Conservation (phyloP, 2,888 invertebrate species). For the Dasysyrphus albostriatus region DNA sequence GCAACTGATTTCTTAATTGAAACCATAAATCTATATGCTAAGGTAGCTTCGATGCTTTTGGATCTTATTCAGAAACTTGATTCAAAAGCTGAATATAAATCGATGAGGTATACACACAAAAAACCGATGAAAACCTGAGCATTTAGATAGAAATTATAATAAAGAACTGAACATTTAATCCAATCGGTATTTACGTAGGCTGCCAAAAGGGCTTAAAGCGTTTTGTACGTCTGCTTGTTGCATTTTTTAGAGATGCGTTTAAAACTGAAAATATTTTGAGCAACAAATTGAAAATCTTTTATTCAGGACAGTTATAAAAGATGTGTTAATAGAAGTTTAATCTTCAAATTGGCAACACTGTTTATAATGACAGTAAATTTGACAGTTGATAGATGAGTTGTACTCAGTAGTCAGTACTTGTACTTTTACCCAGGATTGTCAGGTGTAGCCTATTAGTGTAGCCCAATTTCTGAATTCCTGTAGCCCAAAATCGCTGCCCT, state of each 20-base stretch:
- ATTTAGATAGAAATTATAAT: slow-evolving; percentile 33
- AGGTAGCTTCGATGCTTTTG: background rate
- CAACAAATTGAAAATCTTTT: background rate
- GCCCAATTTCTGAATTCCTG: no score
- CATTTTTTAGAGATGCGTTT: background rate
- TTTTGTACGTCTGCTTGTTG: background rate
- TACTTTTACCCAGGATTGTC: no score
- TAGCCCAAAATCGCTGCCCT: no score
- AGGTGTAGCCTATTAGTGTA: no score
- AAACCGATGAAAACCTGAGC: slow-evolving; percentile 18
- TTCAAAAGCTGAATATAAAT: no score
- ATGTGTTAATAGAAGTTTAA: no score
- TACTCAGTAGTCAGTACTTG: no score
- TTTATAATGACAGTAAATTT: no score
- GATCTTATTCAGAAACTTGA: background rate
- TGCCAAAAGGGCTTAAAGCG: background rate
- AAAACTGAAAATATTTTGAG: background rate
- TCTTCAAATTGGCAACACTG: no score
- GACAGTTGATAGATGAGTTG: no score
- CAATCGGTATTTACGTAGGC: background rate
- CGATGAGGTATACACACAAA: no score
- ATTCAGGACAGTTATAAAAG: no score
- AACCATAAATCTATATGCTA: slow-evolving; percentile 24
- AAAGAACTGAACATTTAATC: background rate
- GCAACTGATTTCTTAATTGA: slow-evolving; percentile 49